phyloP scores from a whole-genome alignment of 2,888 invertebrate genomes.

The Leuctra nigra region DNA sequence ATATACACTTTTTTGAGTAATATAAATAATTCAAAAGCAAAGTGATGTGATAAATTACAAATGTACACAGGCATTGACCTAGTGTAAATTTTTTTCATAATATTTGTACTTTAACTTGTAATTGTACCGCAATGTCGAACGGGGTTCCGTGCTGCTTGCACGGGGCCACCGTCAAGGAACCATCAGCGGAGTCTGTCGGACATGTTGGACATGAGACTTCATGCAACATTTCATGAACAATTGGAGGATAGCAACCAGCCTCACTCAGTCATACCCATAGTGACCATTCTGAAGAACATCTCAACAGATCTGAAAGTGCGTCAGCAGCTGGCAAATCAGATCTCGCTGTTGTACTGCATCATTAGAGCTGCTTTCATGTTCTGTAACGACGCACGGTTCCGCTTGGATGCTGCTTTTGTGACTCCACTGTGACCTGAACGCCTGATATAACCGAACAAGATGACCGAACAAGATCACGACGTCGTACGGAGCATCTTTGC shows the following conservation, averaged over 20 bases:
- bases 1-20: too few species aligned
- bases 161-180: constrained; percentile 40
- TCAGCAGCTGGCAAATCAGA: constrained; percentile 47
- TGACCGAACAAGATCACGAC: too few species aligned
- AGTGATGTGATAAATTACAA: too few species aligned
- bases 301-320: constrained; percentile 50
- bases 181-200: constrained; percentile 55
- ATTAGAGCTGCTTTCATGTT: constrained; percentile 48
- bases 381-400: constrained; percentile 46
- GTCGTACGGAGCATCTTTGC: constrained; percentile 40
- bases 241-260: constrained; percentile 51
- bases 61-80: too few species aligned
- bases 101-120: too few species aligned
- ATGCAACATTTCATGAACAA: constrained; percentile 51
- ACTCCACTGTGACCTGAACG: constrained; percentile 43
- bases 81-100: too few species aligned
- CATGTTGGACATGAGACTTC: constrained; percentile 55
- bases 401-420: constrained; percentile 47
- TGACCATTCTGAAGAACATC: constrained; percentile 44
- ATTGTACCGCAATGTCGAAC: too few species aligned
- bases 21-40: too few species aligned
- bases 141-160: too few species aligned
- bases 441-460: constrained; percentile 30
- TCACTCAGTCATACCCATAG: constrained; percentile 45
- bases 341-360: constrained; percentile 42